Base-by-base conservation (phyloP, 2,797 vertebrate species). In the Scomberomorus guttatus region DNA sequence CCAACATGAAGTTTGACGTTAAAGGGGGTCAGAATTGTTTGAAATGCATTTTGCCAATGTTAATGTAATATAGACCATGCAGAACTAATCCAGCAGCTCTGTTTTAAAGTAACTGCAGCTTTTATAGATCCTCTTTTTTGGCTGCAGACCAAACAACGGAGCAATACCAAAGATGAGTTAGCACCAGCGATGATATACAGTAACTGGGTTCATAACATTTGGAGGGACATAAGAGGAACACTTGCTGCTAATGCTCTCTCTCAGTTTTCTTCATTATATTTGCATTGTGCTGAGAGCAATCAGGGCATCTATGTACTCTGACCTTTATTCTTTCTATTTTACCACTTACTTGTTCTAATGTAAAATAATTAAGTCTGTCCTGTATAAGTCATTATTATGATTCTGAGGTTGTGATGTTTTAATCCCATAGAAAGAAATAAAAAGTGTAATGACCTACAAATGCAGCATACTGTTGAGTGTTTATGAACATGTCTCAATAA, bases 401-500 rank as follows among this genome's bases (percentile, higher is more conserved):
- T 50, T n/a, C 2, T 0, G 14, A 18, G 34, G 13, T 48, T 54
- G 27, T 3, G 13, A 42, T 14, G 39, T 48, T 48, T 48, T 20
- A 58, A 72, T 37, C 48, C 42, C 15, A 25, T 25, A 46, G n/a
- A 44, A 51, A 18, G 18, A 46, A 60, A 65, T 32, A 51, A 72
- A 54, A 34, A 52, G 52, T 24, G 17, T 17, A 42, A 60, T 34
- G 50, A 18, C 34, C 37, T 54, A 67, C 15, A 66, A 50, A 25
- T 72, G 50, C 69, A 50, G 55, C 57, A 12, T 50, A 50, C 58
- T 65, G 65, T 59, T 24, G 44, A 25, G 58, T 50, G 15, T 77
- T 72, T 75, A 61, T 72, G 39, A 81, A 57, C 60, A 60, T 44
- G 61, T 80, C 29, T 82, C 66, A 46, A 32, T 75, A 82, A 89